Evolutionary conservation across 92 coral and sea anemone species (phyloP).

Genomic region (Umimayanthus chanpuru): DNA sequence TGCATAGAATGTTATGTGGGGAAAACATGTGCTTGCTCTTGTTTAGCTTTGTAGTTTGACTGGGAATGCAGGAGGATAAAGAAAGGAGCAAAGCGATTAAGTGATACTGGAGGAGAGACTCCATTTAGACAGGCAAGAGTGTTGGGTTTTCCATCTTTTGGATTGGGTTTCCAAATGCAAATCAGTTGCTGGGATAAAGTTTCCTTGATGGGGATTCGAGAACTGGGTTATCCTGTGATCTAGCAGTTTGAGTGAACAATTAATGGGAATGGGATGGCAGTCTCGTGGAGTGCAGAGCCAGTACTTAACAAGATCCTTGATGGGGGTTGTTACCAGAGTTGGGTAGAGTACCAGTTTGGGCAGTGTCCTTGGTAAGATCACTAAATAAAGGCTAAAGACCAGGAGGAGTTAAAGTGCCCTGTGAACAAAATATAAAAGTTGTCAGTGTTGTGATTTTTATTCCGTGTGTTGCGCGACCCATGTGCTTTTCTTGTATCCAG

Average conservation of each 20-base stretch:
- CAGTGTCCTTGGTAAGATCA: neutral
- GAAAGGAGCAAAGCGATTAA: neutral
- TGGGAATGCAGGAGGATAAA: neutral
- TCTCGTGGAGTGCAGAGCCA: neutral
- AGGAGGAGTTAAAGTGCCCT: neutral
- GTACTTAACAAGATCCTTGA: no score
- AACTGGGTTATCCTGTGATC: neutral
- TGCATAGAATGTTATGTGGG: slow-evolving; percentile 18
- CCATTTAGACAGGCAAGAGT: neutral
- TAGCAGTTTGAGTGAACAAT: neutral
- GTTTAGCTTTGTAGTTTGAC: neutral
- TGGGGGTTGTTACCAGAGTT: neutral
- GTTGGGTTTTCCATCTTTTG: neutral
- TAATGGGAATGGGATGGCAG: neutral
- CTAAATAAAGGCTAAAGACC: neutral
- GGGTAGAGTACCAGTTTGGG: neutral
- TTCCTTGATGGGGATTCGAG: no score
- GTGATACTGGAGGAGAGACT: neutral
- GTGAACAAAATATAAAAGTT: neutral
- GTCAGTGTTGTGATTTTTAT: neutral
- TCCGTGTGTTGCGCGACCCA: neutral
- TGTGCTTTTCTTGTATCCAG: neutral
- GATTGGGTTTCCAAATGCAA: neutral
- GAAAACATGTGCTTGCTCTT: neutral
- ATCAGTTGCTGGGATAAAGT: neutral